A percentile compares a stretch with the other conserved stretches of the same genome.
These are phyloP conservation scores for Spodoptera litura DNA, from an alignment of 1,140 invertebrate genomes.

Conservation along the genomic window DNA sequence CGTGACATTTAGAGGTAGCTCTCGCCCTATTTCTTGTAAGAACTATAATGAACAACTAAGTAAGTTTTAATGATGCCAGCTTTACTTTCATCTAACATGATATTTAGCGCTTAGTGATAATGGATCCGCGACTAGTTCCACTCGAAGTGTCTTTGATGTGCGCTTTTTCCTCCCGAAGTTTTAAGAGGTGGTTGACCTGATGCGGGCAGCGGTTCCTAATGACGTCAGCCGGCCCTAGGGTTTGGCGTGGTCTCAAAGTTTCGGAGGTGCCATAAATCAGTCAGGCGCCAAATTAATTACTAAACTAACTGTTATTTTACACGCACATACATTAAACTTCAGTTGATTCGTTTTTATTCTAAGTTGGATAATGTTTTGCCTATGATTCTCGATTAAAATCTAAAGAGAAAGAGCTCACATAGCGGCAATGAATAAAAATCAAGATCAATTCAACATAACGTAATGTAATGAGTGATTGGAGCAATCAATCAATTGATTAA, in stretches of 20 bases:
- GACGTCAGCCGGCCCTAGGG: slow-evolving; percentile 10
- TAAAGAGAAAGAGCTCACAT: no score
- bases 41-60: slow-evolving; percentile 32
- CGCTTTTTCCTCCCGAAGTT: not conserved
- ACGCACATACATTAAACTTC: slow-evolving; percentile 21
- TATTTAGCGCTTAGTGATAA: slow-evolving; percentile 32
- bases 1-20: slow-evolving; percentile 49
- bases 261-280: slow-evolving; percentile 38
- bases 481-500: slow-evolving; percentile 40
- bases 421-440: no score
- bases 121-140: not conserved
- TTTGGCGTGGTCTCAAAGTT: slow-evolving; percentile 22
- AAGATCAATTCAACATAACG: slow-evolving; percentile 11
- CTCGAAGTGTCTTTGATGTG: slow-evolving; percentile 8
- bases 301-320: slow-evolving; percentile 31
- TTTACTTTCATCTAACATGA: slow-evolving; percentile 35
- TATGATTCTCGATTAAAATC: no score
- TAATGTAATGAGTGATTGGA: slow-evolving; percentile 17
- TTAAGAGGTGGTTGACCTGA: not conserved
- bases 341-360: not conserved
- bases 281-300: slow-evolving; percentile 42
- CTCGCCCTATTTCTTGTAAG: slow-evolving; percentile 45
- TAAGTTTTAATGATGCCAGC: slow-evolving; percentile 38
- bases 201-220: not conserved
- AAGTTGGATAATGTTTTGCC: slow-evolving; percentile 1